Conservation (phyloP, 2,888 invertebrate species). For the Troides aeacus region DNA sequence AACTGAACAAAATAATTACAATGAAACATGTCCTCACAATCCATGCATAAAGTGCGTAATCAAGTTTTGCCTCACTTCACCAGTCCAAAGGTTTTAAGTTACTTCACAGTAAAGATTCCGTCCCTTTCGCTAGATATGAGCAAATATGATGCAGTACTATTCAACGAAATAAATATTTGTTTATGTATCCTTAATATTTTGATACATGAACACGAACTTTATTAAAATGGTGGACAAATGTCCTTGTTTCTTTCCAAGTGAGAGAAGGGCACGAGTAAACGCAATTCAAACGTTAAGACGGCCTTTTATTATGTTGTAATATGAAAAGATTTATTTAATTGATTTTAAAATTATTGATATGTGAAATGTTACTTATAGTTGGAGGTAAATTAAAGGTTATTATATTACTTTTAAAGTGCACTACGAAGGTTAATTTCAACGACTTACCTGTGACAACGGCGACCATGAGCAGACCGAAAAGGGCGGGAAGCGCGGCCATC, state of each 20-base stretch:
- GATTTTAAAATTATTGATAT: too few relatives aligned
- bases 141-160: constrained; percentile 1
- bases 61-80: constrained; percentile 21
- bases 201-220: too few relatives aligned
- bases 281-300: too few relatives aligned
- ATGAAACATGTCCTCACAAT: constrained; percentile 20
- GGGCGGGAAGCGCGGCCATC: constrained; percentile 70
- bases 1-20: constrained; percentile 16
- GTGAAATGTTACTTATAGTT: too few relatives aligned
- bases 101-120: constrained; percentile 21
- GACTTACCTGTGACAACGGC: constrained; percentile 64
- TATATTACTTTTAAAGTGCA: background rate
- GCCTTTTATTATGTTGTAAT: too few relatives aligned
- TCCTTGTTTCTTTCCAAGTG: too few relatives aligned
- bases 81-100: constrained; percentile 24
- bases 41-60: constrained; percentile 25
- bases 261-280: too few relatives aligned
- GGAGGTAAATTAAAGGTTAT: too few relatives aligned
- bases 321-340: too few relatives aligned
- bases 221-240: too few relatives aligned
- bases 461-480: constrained; percentile 66
- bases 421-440: background rate
- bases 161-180: background rate
- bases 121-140: constrained; percentile 5
- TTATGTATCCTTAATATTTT: too few relatives aligned